These are phyloP conservation scores for Eulithis testata DNA, from an alignment of 2,888 invertebrate genomes.

Conservation along the genomic window DNA sequence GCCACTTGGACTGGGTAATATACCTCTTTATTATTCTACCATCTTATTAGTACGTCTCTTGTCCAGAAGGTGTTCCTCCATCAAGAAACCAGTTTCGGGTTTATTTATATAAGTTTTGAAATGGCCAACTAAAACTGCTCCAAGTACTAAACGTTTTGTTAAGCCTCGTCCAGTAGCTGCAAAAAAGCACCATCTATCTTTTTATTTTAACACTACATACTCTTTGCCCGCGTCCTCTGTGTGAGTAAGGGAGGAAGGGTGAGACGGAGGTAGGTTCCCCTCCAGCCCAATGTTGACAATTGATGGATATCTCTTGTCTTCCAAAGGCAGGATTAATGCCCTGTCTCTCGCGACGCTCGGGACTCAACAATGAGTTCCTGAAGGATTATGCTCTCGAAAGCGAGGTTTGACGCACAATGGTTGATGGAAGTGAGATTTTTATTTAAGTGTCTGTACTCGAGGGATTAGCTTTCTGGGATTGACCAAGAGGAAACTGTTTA, in stretches of 20 bases:
- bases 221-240: slow-evolving; percentile 66
- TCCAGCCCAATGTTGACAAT: slow-evolving; percentile 83
- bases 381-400: slow-evolving; percentile 54
- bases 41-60: no score
- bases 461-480: slow-evolving; percentile 33
- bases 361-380: slow-evolving; percentile 67
- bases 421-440: slow-evolving; percentile 40
- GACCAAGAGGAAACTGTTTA: not conserved
- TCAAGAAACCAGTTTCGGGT: no score
- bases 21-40: no score
- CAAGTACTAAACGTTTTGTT: no score
- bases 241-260: slow-evolving; percentile 60
- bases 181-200: not conserved
- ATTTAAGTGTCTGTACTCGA: slow-evolving; percentile 41
- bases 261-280: slow-evolving; percentile 51
- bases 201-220: slow-evolving; percentile 37
- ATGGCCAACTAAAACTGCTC: no score
- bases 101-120: no score
- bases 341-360: slow-evolving; percentile 49
- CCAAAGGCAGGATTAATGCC: slow-evolving; percentile 83
- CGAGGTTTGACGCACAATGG: slow-evolving; percentile 37
- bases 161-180: no score
- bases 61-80: no score
- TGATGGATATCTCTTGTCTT: slow-evolving; percentile 84
- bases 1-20: no score